Evolutionary conservation across 92 coral and sea anemone species (phyloP), one percentile per base, ranked within the genome.

Genomic region (Epizoanthus scotinus): DNA sequence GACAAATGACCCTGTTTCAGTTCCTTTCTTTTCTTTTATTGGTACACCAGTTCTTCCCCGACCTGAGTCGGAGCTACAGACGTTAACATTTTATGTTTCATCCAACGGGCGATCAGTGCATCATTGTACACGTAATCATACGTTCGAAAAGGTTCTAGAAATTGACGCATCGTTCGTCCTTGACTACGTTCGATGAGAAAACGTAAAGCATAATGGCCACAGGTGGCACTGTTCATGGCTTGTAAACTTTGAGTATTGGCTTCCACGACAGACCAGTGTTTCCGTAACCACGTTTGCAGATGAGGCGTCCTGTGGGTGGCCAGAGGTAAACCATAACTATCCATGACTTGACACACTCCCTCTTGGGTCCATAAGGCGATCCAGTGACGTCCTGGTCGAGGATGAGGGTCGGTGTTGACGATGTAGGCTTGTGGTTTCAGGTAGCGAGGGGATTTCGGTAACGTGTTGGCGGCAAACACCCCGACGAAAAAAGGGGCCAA

Each of bases 341-440:
- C 78, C 78, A 71, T 71, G 13, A 9, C 0, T 50, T 71, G 22
- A 53, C 78, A 71, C 0, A 71, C 2, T 2, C 7, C 0, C 0
- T 22, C 61, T 0, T 71, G 42, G 44, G 78, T 71, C 78, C 78
- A 71, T 10, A 71, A 3, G 0, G 62, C 78, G 26, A 71, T 71
- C 78, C 78, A 71, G 52, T 71, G 78, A 0, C 21, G 78, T 0
- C 78, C 78, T 0, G 49, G 44, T 0, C 59, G 36, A 0, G 15
- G 22, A 6, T 71, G 40, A 71, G 78, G 78, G 36, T 71, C 78
- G 2, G 78, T 71, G 13, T 71, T 71, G 40, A 70, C 75, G 17
- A 70, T 70, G 59, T 70, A 70, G 18, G 31, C 75, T 44, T 40
- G 47, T 36, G 42, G 42, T 36, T 36, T 36, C 6, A 2, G 2